Evolutionary conservation across 2,888 invertebrate genomes (phyloP), one percentile per base, ranked within the genome.

Genomic region (Ferrisia virgata): DNA sequence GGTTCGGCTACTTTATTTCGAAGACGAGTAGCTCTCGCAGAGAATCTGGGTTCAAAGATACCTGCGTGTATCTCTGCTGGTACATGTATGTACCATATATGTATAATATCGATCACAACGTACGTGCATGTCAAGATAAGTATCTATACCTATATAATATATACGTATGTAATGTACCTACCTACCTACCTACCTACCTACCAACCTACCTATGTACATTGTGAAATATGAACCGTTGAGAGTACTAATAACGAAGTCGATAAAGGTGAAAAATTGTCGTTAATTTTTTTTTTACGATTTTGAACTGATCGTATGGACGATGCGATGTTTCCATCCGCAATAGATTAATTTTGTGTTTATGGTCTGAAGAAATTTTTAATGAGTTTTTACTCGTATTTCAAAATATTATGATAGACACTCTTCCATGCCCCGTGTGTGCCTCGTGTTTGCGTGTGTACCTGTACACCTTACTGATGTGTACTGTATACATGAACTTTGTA

Each of bases 211-310:
- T n/a, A n/a, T 64, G 11, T 15, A 28, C 64, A 4, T 25, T 25
- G 72, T 72, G 36, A 72, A 72, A 72, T 72, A 72, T 72, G 72
- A 72, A 72, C 72, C 72, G 72, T 72, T 72, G 72, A 72, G 72
- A 33, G 72, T 72, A 72, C 72, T 28, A 72, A 72, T 72, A 33
- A 72, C 33, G 18, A 33, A 72, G 28, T 72, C 72, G 72, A 72
- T 72, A 31, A 28, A 72, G 36, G 31, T 72, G 72, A 72, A 72
- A 72, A 72, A 72, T 72, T 33, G 36, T 25, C 72, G 72, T 31
- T 72, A 72, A 25, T 72, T 33, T 72, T 72, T 33, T 72, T 72
- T 72, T 72, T 72, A 72, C 72, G 25, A 47, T 47, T 47, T 36
- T 47, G 18, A 47, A 47, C 47, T 18, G 47, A 47, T 47, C 47